phyloP scores from a whole-genome alignment of 92 coral and sea anemone species.

The Isaurus tuberculatus region DNA sequence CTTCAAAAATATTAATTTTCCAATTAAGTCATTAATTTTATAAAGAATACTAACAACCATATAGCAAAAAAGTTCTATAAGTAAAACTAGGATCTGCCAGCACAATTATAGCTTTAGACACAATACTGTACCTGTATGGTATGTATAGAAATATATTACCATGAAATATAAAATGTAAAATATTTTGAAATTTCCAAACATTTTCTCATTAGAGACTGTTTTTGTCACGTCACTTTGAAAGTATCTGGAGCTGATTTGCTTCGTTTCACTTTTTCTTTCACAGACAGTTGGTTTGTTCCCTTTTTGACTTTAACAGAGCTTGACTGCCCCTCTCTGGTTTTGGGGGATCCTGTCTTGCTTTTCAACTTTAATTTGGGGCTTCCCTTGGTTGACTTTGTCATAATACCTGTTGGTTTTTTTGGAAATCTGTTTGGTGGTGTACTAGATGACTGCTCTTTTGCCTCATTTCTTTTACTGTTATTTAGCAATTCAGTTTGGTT shows the following conservation, averaged over 20 bases:
- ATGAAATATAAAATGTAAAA: not conserved
- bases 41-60: no score
- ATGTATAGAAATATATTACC: not conserved
- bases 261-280: constrained; percentile 33
- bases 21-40: no score
- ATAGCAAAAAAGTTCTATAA: no score
- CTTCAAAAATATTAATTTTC: no score
- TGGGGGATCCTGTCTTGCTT: constrained; percentile 24
- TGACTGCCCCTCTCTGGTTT: constrained; percentile 14
- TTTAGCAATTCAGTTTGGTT: constrained; percentile 6
- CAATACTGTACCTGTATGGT: no score
- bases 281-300: constrained; percentile 38
- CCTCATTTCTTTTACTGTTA: constrained; percentile 6
- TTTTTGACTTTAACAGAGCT: constrained; percentile 29
- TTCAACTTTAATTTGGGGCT: constrained; percentile 15
- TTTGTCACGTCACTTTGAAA: constrained; percentile 31
- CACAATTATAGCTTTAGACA: not conserved
- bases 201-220: not conserved
- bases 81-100: not conserved
- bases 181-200: not conserved
- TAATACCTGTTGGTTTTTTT: constrained; percentile 20
- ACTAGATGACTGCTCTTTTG: not conserved
- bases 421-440: not conserved
- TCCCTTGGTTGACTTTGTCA: constrained; percentile 50
- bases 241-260: constrained; percentile 65